These are phyloP conservation scores for Drosophila bocki DNA, from an alignment of 1,140 invertebrate species.

Conservation along the genomic window DNA sequence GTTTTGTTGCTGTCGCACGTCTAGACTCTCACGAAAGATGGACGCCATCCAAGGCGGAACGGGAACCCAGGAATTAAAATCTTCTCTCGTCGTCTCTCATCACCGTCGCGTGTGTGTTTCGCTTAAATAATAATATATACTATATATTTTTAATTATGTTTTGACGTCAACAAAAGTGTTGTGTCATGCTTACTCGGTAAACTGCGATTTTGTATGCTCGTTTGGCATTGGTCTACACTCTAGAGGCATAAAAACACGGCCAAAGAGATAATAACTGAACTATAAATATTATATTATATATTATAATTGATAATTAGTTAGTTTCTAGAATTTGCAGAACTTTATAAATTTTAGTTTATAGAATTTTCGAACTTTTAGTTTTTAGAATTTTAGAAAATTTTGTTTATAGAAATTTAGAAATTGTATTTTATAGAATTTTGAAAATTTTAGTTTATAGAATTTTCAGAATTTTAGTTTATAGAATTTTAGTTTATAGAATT, in stretches of 20 bases:
- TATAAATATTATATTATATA: not conserved
- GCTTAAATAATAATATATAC: constrained; percentile 1
- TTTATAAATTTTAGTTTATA: too few species aligned
- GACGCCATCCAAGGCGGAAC: not conserved
- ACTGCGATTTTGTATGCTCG: not conserved
- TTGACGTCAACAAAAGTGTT: constrained; percentile 20
- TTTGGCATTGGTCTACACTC: not conserved
- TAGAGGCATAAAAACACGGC: not conserved
- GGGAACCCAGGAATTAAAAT: not conserved
- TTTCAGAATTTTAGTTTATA: too few species aligned
- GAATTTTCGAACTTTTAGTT: too few species aligned
- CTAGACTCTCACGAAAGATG: not conserved
- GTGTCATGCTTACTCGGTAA: constrained; percentile 25
- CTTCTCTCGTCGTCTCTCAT: not conserved
- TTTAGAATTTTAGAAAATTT: too few species aligned
- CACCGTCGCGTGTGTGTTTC: constrained; percentile 9
- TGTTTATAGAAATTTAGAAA: too few species aligned
- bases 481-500: too few species aligned
- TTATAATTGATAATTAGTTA: not conserved
- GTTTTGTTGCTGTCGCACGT: constrained; percentile 33
- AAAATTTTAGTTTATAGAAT: too few species aligned
- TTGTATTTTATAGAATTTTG: too few species aligned
- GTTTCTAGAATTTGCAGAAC: too few species aligned
- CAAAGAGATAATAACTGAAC: not conserved
- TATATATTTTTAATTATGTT: constrained; percentile 14